These are phyloP conservation scores for Aphidius colemani DNA, from an alignment of 2,888 invertebrate genomes.

Conservation along the genomic window DNA sequence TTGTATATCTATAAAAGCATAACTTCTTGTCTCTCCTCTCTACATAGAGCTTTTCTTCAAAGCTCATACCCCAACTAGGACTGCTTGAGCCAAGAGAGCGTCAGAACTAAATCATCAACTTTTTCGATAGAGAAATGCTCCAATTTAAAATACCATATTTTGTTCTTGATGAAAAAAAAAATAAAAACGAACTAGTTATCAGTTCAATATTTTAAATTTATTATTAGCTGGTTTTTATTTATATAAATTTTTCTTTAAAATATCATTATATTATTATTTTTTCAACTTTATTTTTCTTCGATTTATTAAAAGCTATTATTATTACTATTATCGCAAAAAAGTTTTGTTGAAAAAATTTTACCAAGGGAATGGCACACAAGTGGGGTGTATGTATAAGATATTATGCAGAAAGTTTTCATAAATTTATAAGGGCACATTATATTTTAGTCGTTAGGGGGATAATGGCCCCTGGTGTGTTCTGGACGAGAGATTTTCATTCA, in stretches of 20 bases:
- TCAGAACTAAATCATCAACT: neutral
- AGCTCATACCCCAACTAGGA: neutral
- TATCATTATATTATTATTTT: too few relatives aligned
- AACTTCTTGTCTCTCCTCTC: conserved; percentile 8
- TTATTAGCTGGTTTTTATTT: too few relatives aligned
- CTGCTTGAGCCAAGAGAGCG: neutral
- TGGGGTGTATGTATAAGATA: neutral
- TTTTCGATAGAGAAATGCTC: neutral
- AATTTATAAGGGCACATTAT: conserved; percentile 30
- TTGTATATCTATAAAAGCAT: neutral
- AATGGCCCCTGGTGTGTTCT: conserved; percentile 25
- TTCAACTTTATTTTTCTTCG: too few relatives aligned
- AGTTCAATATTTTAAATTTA: neutral
- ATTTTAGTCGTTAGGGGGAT: conserved; percentile 28
- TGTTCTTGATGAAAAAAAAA: neutral
- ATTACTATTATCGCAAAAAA: conserved; percentile 5
- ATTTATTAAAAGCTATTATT: too few relatives aligned
- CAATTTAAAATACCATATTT: neutral
- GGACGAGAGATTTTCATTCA: conserved; percentile 27
- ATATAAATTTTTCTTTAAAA: too few relatives aligned
- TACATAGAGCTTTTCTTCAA: neutral
- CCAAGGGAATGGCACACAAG: too few relatives aligned
- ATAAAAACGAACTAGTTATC: conserved; percentile 9
- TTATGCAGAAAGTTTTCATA: conserved; percentile 29
- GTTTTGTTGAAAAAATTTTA: conserved; percentile 19